These are phyloP conservation scores for Caranx melampygus DNA, from an alignment of 2,113 vertebrate species.

Conservation along the genomic window DNA sequence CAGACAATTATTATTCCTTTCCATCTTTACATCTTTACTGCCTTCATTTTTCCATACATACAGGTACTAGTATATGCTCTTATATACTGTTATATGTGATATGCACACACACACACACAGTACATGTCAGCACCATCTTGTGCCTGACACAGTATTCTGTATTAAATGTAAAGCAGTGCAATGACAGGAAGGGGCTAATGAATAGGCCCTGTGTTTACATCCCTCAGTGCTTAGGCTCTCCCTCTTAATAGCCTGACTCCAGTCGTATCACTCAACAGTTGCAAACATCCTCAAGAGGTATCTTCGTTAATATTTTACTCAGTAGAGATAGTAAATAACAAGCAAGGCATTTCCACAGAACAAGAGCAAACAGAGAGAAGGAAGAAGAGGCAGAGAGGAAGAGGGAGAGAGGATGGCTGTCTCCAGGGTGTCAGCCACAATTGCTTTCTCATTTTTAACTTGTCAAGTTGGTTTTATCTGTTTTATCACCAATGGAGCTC, in stretches of 20 bases:
- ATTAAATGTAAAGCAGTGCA: constrained; percentile 31
- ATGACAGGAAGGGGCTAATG: constrained; percentile 44
- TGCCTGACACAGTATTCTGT: not conserved
- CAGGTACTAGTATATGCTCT: too few species aligned
- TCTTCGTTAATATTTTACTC: constrained; percentile 71
- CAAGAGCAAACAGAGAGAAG: constrained; percentile 49
- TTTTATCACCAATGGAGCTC: constrained; percentile 72
- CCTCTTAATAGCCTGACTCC: constrained; percentile 48
- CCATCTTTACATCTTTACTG: not conserved
- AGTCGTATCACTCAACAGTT: constrained; percentile 41
- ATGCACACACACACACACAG: too few species aligned
- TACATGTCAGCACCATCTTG: not conserved
- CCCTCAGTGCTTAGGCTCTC: constrained; percentile 21
- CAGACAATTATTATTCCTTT: not conserved
- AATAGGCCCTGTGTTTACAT: constrained; percentile 51
- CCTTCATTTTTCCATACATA: not conserved
- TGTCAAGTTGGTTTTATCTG: constrained; percentile 78
- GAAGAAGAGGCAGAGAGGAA: not conserved
- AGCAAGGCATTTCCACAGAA: constrained; percentile 57
- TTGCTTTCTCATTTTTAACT: constrained; percentile 77
- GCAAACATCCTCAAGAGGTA: constrained; percentile 66
- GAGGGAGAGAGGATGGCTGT: constrained; percentile 42
- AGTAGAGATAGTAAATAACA: constrained; percentile 66
- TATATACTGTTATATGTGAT: too few species aligned
- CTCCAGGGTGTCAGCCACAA: constrained; percentile 69